phyloP scores from a whole-genome alignment of 2,888 invertebrate genomes.

The Drosophila sordidapex region DNA sequence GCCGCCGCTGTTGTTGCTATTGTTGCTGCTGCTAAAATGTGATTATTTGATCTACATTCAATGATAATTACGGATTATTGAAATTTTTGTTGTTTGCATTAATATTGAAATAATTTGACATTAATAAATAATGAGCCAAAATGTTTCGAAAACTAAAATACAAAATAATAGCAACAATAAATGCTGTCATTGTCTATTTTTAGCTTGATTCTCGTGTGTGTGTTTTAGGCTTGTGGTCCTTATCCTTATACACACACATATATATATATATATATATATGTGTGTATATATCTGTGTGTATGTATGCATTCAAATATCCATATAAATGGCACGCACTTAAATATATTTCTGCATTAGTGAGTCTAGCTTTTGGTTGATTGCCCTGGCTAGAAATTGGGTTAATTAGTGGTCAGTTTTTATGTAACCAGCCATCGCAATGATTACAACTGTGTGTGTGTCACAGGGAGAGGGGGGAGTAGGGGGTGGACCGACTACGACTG shows the following conservation, averaged over 20 bases:
- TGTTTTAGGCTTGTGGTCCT: not conserved
- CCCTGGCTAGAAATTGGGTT: constrained; percentile 67
- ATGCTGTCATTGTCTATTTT: constrained; percentile 43
- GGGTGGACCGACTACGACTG: constrained; percentile 31
- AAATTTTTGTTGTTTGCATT: constrained; percentile 77
- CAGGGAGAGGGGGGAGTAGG: not conserved
- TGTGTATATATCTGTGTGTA: not conserved
- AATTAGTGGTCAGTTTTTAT: constrained; percentile 74
- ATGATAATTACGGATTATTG: constrained; percentile 77
- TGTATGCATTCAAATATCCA: constrained; percentile 9
- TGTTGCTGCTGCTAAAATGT: constrained; percentile 53
- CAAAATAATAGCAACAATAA: constrained; percentile 48
- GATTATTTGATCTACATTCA: constrained; percentile 76
- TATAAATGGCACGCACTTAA: constrained; percentile 27
- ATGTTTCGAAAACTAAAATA: constrained; percentile 37
- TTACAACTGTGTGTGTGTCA: constrained; percentile 6
- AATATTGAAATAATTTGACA: constrained; percentile 75
- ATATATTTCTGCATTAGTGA: constrained; percentile 47
- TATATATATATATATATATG: too few relatives aligned
- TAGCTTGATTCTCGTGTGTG: constrained; percentile 8
- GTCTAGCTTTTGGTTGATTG: constrained; percentile 33
- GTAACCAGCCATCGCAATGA: constrained; percentile 37
- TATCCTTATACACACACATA: not conserved
- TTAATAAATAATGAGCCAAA: constrained; percentile 69
- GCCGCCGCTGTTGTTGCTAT: constrained; percentile 21